Percentiles rank a stretch among this genome's conserved stretches.
These are phyloP conservation scores for Gallinago paraguaiae DNA, from an alignment of 2,113 vertebrate genomes.

Conservation along the genomic window DNA sequence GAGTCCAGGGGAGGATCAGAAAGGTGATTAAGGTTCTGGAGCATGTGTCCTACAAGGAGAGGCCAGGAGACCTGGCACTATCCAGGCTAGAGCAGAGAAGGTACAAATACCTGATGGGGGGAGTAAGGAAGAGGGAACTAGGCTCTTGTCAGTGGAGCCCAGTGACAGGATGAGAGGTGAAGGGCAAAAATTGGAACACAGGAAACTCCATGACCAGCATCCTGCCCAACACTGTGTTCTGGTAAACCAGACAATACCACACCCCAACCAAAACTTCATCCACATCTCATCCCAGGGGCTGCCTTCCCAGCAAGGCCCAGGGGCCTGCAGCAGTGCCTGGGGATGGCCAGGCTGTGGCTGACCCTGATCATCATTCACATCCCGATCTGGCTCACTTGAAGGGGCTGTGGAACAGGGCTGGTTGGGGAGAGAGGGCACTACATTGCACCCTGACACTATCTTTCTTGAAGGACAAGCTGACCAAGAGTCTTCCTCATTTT, in stretches of 20 bases:
- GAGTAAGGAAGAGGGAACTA: background rate
- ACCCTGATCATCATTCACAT: rapidly evolving
- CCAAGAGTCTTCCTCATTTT: background rate
- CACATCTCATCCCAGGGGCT: background rate
- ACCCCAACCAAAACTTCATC: too few relatives aligned
- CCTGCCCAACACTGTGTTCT: background rate
- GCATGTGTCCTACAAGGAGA: background rate
- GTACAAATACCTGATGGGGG: background rate
- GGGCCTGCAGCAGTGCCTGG: background rate
- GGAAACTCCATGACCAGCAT: background rate
- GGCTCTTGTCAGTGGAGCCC: too few relatives aligned
- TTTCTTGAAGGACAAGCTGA: background rate
- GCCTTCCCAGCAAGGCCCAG: too few relatives aligned
- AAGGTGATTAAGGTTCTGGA: background rate
- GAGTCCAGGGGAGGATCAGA: background rate
- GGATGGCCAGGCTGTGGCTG: background rate
- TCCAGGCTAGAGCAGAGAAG: background rate
- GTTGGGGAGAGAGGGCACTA: background rate
- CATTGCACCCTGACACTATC: background rate
- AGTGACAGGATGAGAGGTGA: background rate
- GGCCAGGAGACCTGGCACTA: background rate
- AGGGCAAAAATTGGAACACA: background rate
- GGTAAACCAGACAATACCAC: background rate
- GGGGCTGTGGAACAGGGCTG: background rate
- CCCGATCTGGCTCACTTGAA: background rate